Evolutionary conservation across 2,888 invertebrate species (phyloP), one percentile per base, ranked within the genome.

Genomic region (Orchesella flavescens): DNA sequence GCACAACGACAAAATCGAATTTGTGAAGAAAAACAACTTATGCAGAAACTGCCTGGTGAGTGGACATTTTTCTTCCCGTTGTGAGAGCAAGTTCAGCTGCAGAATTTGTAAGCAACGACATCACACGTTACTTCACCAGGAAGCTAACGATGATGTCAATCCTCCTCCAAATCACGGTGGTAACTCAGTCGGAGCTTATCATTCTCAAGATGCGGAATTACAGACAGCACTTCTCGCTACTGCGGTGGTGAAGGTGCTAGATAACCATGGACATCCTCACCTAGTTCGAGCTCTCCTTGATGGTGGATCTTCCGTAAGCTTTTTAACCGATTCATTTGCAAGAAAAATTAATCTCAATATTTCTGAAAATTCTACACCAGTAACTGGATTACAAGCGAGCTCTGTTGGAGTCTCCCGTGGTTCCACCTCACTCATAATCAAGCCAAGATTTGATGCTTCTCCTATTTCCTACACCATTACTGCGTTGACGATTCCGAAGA

Each of bases 141-240:
- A 4, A 7, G 34, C n/a, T n/a, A n/a, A n/a, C n/a, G n/a, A n/a
- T n/a, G n/a, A n/a, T n/a, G n/a, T n/a, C n/a, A n/a, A n/a, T n/a
- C n/a, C n/a, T n/a, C n/a, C n/a, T n/a, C n/a, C n/a, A n/a, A n/a
- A n/a, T 34, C 2, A 34, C 34, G 34, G 34, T 7, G 7, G 3
- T 7, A 34, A 7, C 7, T 34, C 34, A 2, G 34, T 34, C 7
- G 2, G 3, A 34, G 2, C 34, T 34, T 7, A 34, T 34, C 34
- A 34, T 34, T 4, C 7, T 7, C 34, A 34, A 34, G 34, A 34
- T 7, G 2, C 34, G 3, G 34, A 34, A 7, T 7, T 34, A 34
- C 34, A 34, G 7, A 7, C 49, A 23, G 53, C 71, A 0, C n/a
- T 86, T 0, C 63, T 86, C 12, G 79, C 78, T 2, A 86, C 84